Base-by-base conservation (phyloP, 2,888 invertebrate species). In the Thecophora atra region DNA sequence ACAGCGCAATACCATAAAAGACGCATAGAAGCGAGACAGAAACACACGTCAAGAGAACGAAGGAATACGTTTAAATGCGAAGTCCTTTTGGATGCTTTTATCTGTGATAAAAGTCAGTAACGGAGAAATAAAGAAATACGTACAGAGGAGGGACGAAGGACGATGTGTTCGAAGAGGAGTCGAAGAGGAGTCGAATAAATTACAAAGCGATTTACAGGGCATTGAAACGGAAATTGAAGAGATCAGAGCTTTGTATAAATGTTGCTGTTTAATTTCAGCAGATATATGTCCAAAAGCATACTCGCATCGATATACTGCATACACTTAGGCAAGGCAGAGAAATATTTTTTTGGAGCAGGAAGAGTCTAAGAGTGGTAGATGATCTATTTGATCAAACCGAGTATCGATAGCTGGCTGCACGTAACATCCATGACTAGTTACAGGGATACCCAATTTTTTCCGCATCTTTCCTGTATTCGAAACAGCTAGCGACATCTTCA, bases 401-500 rank as follows among this genome's bases (percentile, higher is more conserved):
- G n/a, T n/a, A n/a, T n/a, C n/a, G n/a, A n/a, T n/a, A n/a, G n/a
- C n/a, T n/a, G n/a, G n/a, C n/a, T n/a, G n/a, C n/a, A n/a, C n/a
- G n/a, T n/a, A n/a, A n/a, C n/a, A n/a, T n/a, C n/a, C n/a, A n/a
- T n/a, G n/a, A n/a, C n/a, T n/a, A n/a, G n/a, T n/a, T n/a, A n/a
- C n/a, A n/a, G n/a, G 42, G 58, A n/a, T 28, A 63, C 68, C 71
- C n/a, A n/a, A 65, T 71, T 74, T 30, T 70, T 58, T 44, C 58
- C 47, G 69, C 65, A 44, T n/a, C n/a, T 65, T 60, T 62, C 68
- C 52, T 54, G n/a, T 75, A 76, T 42, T 74, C 68, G 71, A 75
- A 71, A 76, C 76, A 78, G 58, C 74, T 74, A 42, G 70, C 69
- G 24, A 70, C 60, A 17, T 75, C 26, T 26, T 73, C 75, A 67